Evolutionary conservation across 2,113 vertebrate species (phyloP), one percentile per base, ranked within the genome.

Genomic region (Sinocyclocheilus maitianheensis): DNA sequence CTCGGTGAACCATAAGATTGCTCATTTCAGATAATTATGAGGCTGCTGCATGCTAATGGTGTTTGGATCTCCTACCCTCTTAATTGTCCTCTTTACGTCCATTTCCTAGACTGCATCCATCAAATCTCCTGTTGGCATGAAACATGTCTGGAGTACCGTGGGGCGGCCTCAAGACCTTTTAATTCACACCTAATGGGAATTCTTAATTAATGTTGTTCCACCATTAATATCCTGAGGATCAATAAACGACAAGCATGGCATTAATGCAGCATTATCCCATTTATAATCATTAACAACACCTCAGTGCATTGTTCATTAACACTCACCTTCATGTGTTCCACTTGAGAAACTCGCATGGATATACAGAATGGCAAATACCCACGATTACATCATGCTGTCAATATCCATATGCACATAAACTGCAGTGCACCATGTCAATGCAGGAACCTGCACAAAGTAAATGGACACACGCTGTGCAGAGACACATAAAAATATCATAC

Each of bases 191-290:
- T 88, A 67, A 24, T 65, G 79, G 79, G 79, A 81, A 81, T 81
- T 67, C 79, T 83, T 77, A 85, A 89, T 88, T 91, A 65, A 90
- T 58, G 14, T 53, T 65, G 51, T 46, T 53, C 46, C 30, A 87
- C 58, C 76, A 46, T 80, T 85, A 87, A 87, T 84, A 90, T 85
- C 85, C 81, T 46, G 55, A 83, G 85, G 88, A 91, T 90, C 88
- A 83, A 86, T 92, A 81, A 75, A 67, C 5, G 85, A 53, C 67
- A 87, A 77, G 53, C 77, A 53, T 16, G 67, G 43, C 87, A 79
- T 84, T 87, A 79, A 84, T 48, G 81, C 40, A 72, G 69, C 74
- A 81, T 89, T 69, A 89, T 82, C 46, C 34, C 63, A 40, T 0
- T 81, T 60, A 63, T 63, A 22, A 24, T 86, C 69, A 92, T 88